Conservation (phyloP, 2,888 invertebrate species). For the Cephus pygmeus region DNA sequence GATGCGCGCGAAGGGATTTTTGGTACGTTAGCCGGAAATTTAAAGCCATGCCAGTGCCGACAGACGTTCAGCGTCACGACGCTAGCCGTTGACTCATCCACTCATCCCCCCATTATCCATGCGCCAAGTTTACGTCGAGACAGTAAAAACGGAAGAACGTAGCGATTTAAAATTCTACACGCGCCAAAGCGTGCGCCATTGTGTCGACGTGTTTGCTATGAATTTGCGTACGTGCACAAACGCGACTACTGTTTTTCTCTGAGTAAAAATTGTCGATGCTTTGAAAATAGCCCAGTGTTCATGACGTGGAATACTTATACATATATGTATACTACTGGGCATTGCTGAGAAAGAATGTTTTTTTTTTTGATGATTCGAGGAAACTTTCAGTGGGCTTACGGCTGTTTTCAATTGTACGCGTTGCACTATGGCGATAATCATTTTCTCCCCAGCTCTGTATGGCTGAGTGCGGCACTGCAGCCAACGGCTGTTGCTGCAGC, state of each 20-base stretch:
- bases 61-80: not conserved
- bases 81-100: not conserved
- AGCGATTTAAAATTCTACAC: constrained; percentile 38
- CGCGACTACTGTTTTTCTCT: constrained; percentile 41
- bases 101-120: not conserved
- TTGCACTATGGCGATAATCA: not conserved
- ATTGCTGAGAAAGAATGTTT: not conserved
- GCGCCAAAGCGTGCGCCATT: constrained; percentile 41
- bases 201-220: constrained; percentile 47
- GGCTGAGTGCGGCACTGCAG: not conserved
- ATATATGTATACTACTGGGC: not conserved
- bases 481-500: not conserved
- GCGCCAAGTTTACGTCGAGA: constrained; percentile 9
- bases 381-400: not conserved
- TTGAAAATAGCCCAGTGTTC: constrained; percentile 38
- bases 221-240: constrained; percentile 60
- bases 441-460: not conserved
- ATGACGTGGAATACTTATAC: not conserved
- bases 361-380: not conserved
- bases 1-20: not conserved
- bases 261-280: constrained; percentile 47
- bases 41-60: not conserved
- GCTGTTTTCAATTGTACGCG: not conserved
- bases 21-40: not conserved
- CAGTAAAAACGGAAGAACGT: constrained; percentile 7